Base-by-base conservation (phyloP, 1,140 invertebrate genomes). In the Caenorhabditis brenneri region DNA sequence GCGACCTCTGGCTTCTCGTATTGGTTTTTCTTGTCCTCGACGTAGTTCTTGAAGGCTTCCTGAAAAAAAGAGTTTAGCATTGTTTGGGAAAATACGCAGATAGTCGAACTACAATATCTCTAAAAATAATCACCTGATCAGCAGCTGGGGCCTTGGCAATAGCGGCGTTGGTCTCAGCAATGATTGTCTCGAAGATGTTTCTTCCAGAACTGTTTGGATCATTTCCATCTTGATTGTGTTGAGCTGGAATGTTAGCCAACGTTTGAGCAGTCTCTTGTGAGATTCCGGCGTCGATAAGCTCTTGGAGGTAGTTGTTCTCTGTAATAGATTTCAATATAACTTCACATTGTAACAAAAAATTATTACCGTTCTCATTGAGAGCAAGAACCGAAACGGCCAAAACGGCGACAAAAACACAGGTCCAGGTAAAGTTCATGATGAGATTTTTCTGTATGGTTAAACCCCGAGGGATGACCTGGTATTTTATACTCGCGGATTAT, bases 261-360 rank as follows among this genome's bases (percentile, higher is more conserved):
- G 33, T 74, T 4, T 42, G 33, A 10, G 65, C 65, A 12, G 65
- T 74, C n/a, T 74, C 65, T 24, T 74, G 33, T 24, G 65, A 74
- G 6, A 74, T 24, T 74, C 65, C 65, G n/a, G 65, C 65, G n/a
- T 74, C 65, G 15, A 42, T 12, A 33, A 74, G 42, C 36, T 74
- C 65, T 74, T 74, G 65, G n/a, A 74, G 65, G n/a, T 74, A 74
- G 29, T 74, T 74, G 33, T 74, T 74, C 29, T 42, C 65, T 74
- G 5, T 27, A 74, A 42, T 22, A 10, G 1, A 65, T 0, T 0
- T 33, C 22, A 16, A 39, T 3, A 27, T n/a, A n/a, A n/a, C n/a
- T n/a, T n/a, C n/a, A 7, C 19, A 12, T 39, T 27, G 0, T 65
- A n/a, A 1, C 15, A 65, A 36, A 36, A 36, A 65, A 19, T 16